Evolutionary conservation across 2,888 invertebrate genomes (phyloP).

Genomic region (Cerceris ruficornis): DNA sequence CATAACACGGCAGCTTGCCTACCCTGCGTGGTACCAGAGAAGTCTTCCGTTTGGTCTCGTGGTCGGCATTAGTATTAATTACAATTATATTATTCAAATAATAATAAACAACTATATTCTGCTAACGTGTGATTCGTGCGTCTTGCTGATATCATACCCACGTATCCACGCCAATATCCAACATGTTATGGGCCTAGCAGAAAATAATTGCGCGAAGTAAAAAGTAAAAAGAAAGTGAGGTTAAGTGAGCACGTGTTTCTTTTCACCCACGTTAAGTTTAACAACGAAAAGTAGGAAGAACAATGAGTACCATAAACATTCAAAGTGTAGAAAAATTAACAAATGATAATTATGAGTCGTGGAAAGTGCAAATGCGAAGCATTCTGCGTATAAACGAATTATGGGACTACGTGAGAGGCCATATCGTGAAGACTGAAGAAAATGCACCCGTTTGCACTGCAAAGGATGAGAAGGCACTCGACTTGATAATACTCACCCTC

Average conservation of each 20-base stretch:
- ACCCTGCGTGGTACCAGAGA: no score
- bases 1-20: no score
- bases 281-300: not conserved
- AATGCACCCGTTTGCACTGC: conserved; percentile 3
- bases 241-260: conserved; percentile 12
- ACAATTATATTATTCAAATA: no score
- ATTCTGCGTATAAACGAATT: conserved; percentile 22
- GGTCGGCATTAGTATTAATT: no score
- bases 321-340: conserved; percentile 22
- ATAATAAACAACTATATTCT: no score
- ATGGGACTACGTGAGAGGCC: conserved; percentile 23
- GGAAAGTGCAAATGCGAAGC: conserved; percentile 32
- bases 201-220: not conserved
- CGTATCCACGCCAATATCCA: no score
- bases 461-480: conserved; percentile 16
- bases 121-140: no score
- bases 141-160: no score
- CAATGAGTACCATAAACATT: not conserved
- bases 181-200: conserved; percentile 27
- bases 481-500: conserved; percentile 19
- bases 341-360: conserved; percentile 31
- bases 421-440: not conserved
- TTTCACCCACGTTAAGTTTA: no score
- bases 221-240: conserved; percentile 1
- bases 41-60: no score